Evolutionary conservation across 2,888 invertebrate species (phyloP).

Genomic region (Lacanobia wlatinum): DNA sequence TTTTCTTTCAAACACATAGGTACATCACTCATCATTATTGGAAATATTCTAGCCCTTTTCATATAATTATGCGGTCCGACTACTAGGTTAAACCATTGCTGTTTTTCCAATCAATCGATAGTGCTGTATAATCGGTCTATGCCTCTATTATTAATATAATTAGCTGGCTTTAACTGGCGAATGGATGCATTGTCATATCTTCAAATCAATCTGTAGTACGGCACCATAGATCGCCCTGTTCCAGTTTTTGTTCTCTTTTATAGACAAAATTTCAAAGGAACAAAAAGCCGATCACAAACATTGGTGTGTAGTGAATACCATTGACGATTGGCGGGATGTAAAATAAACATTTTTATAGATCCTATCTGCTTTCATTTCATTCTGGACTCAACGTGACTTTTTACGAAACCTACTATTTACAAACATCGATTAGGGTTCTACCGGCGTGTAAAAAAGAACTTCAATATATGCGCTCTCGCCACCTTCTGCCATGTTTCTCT

Average conservation of each 20-base stretch:
- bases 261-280: background rate
- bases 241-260: too few relatives aligned
- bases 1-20: background rate
- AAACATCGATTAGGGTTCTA: conserved; percentile 1
- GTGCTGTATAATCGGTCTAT: conserved; percentile 5
- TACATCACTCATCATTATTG: background rate
- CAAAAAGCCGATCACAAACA: background rate
- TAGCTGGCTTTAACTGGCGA: conserved; percentile 8
- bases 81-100: conserved; percentile 1
- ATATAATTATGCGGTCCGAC: background rate
- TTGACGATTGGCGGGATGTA: conserved; percentile 6
- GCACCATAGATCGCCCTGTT: background rate
- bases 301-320: background rate
- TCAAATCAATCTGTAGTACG: background rate
- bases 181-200: conserved; percentile 9
- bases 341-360: background rate
- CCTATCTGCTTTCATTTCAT: conserved; percentile 34
- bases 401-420: background rate
- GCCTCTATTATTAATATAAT: background rate
- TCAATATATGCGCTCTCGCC: background rate
- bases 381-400: background rate
- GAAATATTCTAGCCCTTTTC: background rate
- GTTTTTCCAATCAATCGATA: background rate
- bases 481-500: conserved; percentile 1
- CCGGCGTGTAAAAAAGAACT: background rate